phyloP scores from a whole-genome alignment of 2,113 vertebrate species.

The Canis aureus region DNA sequence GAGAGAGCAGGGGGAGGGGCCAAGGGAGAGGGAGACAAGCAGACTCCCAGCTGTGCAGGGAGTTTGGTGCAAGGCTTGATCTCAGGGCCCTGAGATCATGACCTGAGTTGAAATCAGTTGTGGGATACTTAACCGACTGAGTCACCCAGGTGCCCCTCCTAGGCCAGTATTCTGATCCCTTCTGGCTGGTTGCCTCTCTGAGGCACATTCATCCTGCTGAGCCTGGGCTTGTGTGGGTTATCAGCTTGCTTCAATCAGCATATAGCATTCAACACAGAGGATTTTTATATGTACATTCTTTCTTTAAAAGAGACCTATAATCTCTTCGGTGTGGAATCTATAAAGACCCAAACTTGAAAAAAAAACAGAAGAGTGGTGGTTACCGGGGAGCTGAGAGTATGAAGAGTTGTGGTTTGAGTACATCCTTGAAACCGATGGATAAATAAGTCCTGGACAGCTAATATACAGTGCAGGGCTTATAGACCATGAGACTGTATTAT shows the following conservation, averaged over 20 bases:
- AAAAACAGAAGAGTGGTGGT: neutral
- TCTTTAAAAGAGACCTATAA: neutral
- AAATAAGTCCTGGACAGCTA: neutral
- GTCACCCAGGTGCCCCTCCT: neutral
- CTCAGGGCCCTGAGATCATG: neutral
- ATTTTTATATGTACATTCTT: conserved; percentile 14
- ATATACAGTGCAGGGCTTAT: neutral
- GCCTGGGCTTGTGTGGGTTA: neutral
- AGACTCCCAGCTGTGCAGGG: neutral
- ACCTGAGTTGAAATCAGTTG: neutral
- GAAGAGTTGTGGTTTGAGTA: neutral
- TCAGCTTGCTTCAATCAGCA: neutral
- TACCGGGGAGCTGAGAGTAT: neutral
- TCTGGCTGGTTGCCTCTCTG: neutral
- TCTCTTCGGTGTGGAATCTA: neutral
- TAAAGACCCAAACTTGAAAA: neutral
- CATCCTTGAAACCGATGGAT: neutral
- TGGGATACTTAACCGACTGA: neutral
- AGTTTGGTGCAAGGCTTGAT: neutral
- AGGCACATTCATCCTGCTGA: neutral
- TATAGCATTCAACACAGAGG: neutral
- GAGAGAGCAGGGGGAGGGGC: neutral
- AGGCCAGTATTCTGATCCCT: neutral
- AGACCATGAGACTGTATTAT: neutral
- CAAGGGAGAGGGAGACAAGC: neutral